Percentiles rank a stretch among this genome's conserved stretches.
These are phyloP conservation scores for Siniperca knerii DNA, from an alignment of 2,113 vertebrate genomes.

Conservation along the genomic window DNA sequence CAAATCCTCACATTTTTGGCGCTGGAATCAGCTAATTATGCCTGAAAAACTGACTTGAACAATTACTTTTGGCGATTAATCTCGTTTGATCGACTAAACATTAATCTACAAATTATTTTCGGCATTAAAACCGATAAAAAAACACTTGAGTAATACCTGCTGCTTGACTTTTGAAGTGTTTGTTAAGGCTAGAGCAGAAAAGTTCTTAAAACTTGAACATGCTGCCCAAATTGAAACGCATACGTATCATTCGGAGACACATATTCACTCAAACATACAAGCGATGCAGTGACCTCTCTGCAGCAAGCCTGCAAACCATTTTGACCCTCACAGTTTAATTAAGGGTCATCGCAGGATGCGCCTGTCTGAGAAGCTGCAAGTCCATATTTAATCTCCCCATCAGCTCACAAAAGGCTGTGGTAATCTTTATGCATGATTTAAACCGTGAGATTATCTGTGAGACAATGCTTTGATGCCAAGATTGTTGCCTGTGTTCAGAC, in stretches of 20 bases:
- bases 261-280: neutral
- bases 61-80: neutral
- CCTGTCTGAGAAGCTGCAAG: slow-evolving; percentile 37
- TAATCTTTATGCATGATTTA: slow-evolving; percentile 72
- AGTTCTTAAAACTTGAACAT: neutral
- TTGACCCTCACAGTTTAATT: slow-evolving; percentile 21
- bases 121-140: neutral
- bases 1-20: neutral
- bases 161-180: neutral
- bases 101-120: neutral
- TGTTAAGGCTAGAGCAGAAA: neutral
- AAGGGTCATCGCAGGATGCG: slow-evolving; percentile 48
- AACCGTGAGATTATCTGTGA: slow-evolving; percentile 71
- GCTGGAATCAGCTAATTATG: fast-evolving
- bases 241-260: neutral
- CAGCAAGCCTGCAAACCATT: neutral
- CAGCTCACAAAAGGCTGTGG: slow-evolving; percentile 52
- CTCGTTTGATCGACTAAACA: neutral
- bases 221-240: neutral
- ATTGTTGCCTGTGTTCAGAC: slow-evolving; percentile 45
- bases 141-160: neutral
- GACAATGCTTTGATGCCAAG: slow-evolving; percentile 56
- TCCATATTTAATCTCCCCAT: slow-evolving; percentile 64
- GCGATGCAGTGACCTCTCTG: neutral
- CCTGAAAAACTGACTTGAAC: neutral